Percentiles rank a stretch among this genome's conserved stretches.
Evolutionary conservation across 2,888 invertebrate genomes (phyloP).

Genomic region (Pristionchus japonicus): DNA sequence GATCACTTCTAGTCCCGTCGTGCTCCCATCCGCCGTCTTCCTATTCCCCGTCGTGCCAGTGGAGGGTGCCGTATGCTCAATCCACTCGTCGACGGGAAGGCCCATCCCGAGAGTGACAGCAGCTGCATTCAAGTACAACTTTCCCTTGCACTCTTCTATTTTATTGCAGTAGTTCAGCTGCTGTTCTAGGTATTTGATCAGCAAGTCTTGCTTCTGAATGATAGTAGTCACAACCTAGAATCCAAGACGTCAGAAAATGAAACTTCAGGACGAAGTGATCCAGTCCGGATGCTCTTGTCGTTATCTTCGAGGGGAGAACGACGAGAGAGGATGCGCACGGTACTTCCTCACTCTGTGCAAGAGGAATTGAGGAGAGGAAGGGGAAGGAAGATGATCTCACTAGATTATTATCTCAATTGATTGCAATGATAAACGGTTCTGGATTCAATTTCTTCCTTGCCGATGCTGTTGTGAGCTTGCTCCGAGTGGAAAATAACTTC

Average conservation of each 20-base stretch:
- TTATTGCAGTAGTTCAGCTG: background rate
- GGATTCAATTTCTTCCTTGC: background rate
- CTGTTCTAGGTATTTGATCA: background rate
- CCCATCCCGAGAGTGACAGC: background rate
- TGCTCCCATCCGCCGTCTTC: background rate
- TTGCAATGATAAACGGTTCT: background rate
- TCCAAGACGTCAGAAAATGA: background rate
- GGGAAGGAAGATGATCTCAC: background rate
- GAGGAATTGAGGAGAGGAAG: background rate
- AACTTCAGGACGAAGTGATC: background rate
- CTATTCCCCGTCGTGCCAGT: background rate
- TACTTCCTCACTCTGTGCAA: slow-evolving; percentile 36
- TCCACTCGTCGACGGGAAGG: background rate
- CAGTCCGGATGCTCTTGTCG: slow-evolving; percentile 42
- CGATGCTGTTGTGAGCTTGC: too few species aligned
- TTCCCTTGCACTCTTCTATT: background rate
- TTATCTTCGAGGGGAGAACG: slow-evolving; percentile 31
- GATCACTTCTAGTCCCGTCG: background rate
- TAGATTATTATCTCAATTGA: background rate
- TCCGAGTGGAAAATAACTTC: too few species aligned
- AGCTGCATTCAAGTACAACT: background rate
- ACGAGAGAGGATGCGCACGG: slow-evolving; percentile 4
- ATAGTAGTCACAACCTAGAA: too few species aligned
- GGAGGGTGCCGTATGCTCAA: background rate
- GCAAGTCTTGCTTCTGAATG: too few species aligned